A percentile compares a stretch with the other conserved stretches of the same genome.
Conservation (phyloP, 2,888 invertebrate genomes). For the Tolmerus cingulatus region DNA sequence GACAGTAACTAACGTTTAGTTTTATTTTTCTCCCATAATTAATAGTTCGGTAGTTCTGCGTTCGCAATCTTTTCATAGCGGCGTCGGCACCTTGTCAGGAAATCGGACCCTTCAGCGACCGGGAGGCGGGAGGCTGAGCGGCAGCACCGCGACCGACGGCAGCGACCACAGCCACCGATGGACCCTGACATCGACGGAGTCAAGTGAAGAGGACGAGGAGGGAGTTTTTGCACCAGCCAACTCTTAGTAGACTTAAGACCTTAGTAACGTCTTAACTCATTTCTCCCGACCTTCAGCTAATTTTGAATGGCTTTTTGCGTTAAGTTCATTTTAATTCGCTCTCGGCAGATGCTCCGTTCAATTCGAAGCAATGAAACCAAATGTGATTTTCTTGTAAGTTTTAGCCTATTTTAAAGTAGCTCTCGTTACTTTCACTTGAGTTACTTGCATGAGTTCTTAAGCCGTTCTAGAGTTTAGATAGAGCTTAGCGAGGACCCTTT, state of each 20-base stretch:
- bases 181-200: conserved; percentile 53
- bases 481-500: neutral
- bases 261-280: neutral
- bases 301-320: neutral
- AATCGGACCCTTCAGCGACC: neutral
- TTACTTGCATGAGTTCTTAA: neutral
- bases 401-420: neutral
- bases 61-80: conserved; percentile 71
- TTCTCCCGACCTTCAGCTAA: neutral
- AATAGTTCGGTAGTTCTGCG: conserved; percentile 67
- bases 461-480: neutral
- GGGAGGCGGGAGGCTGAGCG: conserved; percentile 11
- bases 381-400: neutral
- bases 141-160: conserved; percentile 18
- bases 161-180: conserved; percentile 50
- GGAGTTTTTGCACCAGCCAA: neutral
- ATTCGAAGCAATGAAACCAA: neutral
- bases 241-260: neutral
- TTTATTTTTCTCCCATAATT: conserved; percentile 14
- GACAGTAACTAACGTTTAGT: neutral
- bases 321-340: neutral
- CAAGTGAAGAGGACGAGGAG: conserved; percentile 52
- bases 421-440: neutral
- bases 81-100: conserved; percentile 47
- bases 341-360: neutral